These are phyloP conservation scores for Simalia tracyae DNA, from an alignment of 2,797 vertebrate species.

Conservation along the genomic window DNA sequence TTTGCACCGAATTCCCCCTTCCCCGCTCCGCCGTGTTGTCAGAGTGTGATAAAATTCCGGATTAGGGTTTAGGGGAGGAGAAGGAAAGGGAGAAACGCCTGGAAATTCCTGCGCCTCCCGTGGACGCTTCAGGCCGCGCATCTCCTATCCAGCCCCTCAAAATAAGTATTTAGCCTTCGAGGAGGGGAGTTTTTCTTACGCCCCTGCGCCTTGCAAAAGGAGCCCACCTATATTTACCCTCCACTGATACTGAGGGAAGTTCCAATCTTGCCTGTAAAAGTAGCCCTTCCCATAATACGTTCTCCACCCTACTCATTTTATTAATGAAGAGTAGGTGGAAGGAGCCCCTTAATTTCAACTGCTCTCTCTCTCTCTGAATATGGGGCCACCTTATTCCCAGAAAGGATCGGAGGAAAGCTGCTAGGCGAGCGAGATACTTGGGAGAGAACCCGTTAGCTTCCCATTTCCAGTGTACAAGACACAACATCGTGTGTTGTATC, in stretches of 20 bases:
- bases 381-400: not conserved
- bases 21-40: not conserved
- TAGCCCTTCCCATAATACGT: not conserved
- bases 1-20: not conserved
- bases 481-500: not conserved
- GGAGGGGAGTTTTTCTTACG: not conserved
- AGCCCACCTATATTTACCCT: not conserved
- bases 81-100: not conserved
- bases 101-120: not conserved
- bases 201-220: not conserved
- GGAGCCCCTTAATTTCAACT: not conserved
- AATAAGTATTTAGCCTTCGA: not conserved
- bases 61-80: not conserved
- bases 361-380: not conserved
- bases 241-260: not conserved
- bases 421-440: not conserved
- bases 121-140: not conserved
- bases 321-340: not conserved
- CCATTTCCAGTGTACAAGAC: not conserved
- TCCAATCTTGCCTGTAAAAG: not conserved
- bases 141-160: not conserved
- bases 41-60: not conserved
- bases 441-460: not conserved
- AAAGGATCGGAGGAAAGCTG: not conserved
- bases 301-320: not conserved